These are phyloP conservation scores for Brevipalpus yothersi DNA, from an alignment of 1,140 invertebrate species.

Conservation along the genomic window DNA sequence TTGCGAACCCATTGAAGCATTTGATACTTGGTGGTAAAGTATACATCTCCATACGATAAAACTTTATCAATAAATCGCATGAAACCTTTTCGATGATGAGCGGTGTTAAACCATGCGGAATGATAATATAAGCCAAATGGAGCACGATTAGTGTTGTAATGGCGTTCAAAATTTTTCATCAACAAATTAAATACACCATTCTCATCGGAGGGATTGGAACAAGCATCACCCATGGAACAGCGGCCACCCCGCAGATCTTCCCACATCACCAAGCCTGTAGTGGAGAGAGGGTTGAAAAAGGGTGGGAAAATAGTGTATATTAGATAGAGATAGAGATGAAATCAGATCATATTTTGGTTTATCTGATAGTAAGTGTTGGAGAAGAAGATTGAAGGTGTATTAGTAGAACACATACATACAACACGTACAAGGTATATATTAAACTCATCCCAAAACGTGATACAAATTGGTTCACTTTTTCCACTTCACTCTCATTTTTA, in stretches of 20 bases:
- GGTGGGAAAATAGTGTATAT: slow-evolving; percentile 14
- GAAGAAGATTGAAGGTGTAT: too few species aligned
- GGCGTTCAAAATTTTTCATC: slow-evolving; percentile 76
- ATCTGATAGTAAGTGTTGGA: too few species aligned
- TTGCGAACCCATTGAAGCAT: slow-evolving; percentile 72
- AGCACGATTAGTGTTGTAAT: slow-evolving; percentile 74
- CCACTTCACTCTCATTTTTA: too few species aligned
- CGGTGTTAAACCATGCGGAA: slow-evolving; percentile 80
- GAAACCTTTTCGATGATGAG: slow-evolving; percentile 79
- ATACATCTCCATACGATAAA: slow-evolving; percentile 62
- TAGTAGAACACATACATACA: too few species aligned
- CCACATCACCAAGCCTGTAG: slow-evolving; percentile 3
- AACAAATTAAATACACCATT: slow-evolving; percentile 81
- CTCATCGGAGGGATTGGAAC: slow-evolving; percentile 58
- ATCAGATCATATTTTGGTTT: too few species aligned
- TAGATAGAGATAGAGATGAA: neutral
- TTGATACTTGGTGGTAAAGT: slow-evolving; percentile 75
- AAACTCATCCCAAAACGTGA: too few species aligned
- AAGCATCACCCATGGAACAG: slow-evolving; percentile 86
- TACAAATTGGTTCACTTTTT: too few species aligned
- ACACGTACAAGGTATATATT: too few species aligned
- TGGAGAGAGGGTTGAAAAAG: slow-evolving; percentile 30
- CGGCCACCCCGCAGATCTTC: slow-evolving; percentile 30
- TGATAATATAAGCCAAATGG: slow-evolving; percentile 81
- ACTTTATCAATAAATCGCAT: slow-evolving; percentile 73